Conservation (phyloP, 2,797 vertebrate species). For the Sparidentex hasta region DNA sequence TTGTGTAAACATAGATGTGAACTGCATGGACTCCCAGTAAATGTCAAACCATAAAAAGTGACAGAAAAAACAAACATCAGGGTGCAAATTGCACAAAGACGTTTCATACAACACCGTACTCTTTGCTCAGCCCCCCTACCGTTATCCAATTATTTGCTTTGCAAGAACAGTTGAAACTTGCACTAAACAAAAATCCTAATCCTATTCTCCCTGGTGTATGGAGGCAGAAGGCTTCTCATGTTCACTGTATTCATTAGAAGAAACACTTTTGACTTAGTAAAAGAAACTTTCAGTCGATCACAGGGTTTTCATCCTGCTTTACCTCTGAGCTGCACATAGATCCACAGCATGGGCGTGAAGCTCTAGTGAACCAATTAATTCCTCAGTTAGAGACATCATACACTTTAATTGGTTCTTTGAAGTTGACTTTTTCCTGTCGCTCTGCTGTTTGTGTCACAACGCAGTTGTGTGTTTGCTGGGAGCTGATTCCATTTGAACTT, state of each 20-base stretch:
- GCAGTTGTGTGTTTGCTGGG: background rate
- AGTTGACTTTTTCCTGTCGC: slow-evolving; percentile 11
- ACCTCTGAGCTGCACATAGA: slow-evolving; percentile 24
- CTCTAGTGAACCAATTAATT: slow-evolving; percentile 48
- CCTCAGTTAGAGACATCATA: slow-evolving; percentile 26
- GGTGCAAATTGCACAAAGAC: background rate
- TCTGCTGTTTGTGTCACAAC: background rate
- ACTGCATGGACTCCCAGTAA: background rate
- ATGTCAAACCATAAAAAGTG: background rate
- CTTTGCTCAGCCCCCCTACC: background rate
- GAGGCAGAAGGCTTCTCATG: background rate
- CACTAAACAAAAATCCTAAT: slow-evolving; percentile 14
- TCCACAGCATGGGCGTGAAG: slow-evolving; percentile 31
- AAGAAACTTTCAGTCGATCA: slow-evolving; percentile 26
- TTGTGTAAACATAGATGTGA: background rate
- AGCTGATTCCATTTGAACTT: slow-evolving; percentile 1
- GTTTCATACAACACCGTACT: background rate
- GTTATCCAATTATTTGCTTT: slow-evolving; percentile 43
- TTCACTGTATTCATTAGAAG: slow-evolving; percentile 30
- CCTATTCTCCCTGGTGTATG: slow-evolving; percentile 1
- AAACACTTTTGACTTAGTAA: slow-evolving; percentile 24
- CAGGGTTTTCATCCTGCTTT: slow-evolving; percentile 30
- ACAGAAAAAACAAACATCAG: background rate
- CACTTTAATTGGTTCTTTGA: slow-evolving; percentile 44
- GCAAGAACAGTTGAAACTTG: slow-evolving; percentile 14